phyloP scores from a whole-genome alignment of 2,113 vertebrate genomes.

The Centropus unirufus region DNA sequence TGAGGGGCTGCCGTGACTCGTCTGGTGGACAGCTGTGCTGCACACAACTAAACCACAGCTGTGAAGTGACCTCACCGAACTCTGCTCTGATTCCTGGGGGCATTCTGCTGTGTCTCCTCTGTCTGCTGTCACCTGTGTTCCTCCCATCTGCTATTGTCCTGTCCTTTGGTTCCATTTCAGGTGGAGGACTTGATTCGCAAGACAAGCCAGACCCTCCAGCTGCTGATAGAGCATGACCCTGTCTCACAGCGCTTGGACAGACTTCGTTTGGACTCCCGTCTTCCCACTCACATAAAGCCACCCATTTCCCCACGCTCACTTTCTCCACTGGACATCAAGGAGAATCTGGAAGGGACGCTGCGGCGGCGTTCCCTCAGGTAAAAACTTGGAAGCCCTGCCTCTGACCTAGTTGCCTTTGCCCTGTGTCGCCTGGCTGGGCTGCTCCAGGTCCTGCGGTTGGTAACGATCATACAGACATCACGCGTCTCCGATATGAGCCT shows the following conservation, averaged over 20 bases:
- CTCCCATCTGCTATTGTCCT: neutral
- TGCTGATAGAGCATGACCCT: slow-evolving; percentile 93
- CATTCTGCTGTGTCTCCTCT: neutral
- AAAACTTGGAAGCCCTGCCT: neutral
- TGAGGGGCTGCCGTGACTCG: neutral
- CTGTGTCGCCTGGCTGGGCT: neutral
- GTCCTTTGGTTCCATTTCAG: slow-evolving; percentile 69
- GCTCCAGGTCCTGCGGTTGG: neutral
- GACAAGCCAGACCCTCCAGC: slow-evolving; percentile 91
- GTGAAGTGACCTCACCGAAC: neutral
- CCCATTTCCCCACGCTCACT: slow-evolving; percentile 78
- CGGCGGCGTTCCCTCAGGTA: slow-evolving; percentile 91
- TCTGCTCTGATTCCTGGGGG: neutral
- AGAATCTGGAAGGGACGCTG: slow-evolving; percentile 83
- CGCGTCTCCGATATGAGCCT: neutral
- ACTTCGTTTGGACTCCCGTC: slow-evolving; percentile 83
- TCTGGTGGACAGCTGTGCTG: neutral
- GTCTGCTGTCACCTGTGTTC: neutral
- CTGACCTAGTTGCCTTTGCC: neutral
- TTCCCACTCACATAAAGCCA: slow-evolving; percentile 81
- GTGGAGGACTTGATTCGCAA: slow-evolving; percentile 89
- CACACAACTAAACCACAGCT: neutral
- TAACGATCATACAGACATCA: neutral
- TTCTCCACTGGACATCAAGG: slow-evolving; percentile 81
- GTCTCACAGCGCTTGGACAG: slow-evolving; percentile 88